Evolutionary conservation across 1,140 invertebrate genomes (phyloP).

Genomic region (Lordiphosa mommai): DNA sequence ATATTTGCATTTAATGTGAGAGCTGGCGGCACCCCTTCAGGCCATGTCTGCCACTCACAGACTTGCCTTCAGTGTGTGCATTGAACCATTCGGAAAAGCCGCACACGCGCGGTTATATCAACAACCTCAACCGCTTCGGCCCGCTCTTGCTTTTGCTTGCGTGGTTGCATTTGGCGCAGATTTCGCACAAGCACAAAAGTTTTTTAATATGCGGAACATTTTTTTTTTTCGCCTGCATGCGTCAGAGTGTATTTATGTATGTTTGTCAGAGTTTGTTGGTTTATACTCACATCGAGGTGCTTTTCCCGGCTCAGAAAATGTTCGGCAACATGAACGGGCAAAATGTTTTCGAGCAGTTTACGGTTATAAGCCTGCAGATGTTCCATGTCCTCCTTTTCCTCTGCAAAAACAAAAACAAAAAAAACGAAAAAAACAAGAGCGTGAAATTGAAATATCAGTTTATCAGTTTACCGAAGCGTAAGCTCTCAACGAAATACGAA

Average conservation of each 20-base stretch:
- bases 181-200: slow-evolving; percentile 45
- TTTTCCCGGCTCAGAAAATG: slow-evolving; percentile 93
- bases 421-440: slow-evolving; percentile 43
- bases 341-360: slow-evolving; percentile 95
- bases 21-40: not conserved
- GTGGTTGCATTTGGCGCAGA: slow-evolving; percentile 30
- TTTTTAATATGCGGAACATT: slow-evolving; percentile 47
- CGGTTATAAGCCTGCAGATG: slow-evolving; percentile 95
- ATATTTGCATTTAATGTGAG: slow-evolving; percentile 45
- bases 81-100: slow-evolving; percentile 32
- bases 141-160: not conserved
- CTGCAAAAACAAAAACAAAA: slow-evolving; percentile 79
- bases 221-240: slow-evolving; percentile 23
- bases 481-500: slow-evolving; percentile 27
- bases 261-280: slow-evolving; percentile 1
- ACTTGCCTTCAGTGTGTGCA: slow-evolving; percentile 28
- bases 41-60: not conserved
- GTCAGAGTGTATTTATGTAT: slow-evolving; percentile 9
- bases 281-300: slow-evolving; percentile 87
- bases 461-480: slow-evolving; percentile 58
- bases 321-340: slow-evolving; percentile 95
- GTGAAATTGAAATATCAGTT: slow-evolving; percentile 76
- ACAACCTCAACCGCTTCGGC: slow-evolving; percentile 5
- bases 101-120: slow-evolving; percentile 43
- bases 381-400: slow-evolving; percentile 97